A percentile compares a stretch with the other conserved stretches of the same genome.
Conservation (phyloP, 2,113 vertebrate species). For the Alligator sinensis region DNA sequence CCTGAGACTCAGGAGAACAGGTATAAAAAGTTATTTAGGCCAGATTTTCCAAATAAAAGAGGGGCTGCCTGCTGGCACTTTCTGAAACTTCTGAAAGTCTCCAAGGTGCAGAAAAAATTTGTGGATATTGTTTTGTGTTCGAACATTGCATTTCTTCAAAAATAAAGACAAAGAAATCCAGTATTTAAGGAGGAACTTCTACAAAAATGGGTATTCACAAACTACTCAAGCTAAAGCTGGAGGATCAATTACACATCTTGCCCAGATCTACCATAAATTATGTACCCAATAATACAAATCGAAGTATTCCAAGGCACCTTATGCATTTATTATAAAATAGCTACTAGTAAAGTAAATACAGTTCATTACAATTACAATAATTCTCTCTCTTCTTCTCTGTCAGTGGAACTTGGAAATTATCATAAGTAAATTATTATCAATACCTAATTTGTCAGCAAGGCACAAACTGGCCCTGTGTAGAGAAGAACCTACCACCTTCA, state of each 20-base stretch:
- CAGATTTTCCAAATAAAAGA: not conserved
- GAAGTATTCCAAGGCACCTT: not conserved
- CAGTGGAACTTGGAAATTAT: no score
- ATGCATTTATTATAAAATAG: not conserved
- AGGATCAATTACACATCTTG: not conserved
- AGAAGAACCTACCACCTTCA: not conserved
- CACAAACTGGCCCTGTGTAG: not conserved
- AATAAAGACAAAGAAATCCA: not conserved
- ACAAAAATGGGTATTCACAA: not conserved
- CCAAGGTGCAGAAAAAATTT: not conserved
- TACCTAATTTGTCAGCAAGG: not conserved
- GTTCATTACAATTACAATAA: no score
- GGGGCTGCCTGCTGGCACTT: not conserved
- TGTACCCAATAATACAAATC: not conserved
- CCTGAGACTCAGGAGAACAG: not conserved
- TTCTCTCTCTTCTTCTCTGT: no score
- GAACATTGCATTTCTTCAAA: not conserved
- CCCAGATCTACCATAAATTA: not conserved
- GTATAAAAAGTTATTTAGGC: not conserved
- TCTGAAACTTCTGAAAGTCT: not conserved
- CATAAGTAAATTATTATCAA: no score
- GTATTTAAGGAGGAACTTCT: not conserved
- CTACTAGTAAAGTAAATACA: not conserved
- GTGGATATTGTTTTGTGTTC: not conserved
- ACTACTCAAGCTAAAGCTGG: not conserved